Evolutionary conservation across 2,888 invertebrate genomes (phyloP), one percentile per base, ranked within the genome.

Genomic region (Lasioglossum lativentre): DNA sequence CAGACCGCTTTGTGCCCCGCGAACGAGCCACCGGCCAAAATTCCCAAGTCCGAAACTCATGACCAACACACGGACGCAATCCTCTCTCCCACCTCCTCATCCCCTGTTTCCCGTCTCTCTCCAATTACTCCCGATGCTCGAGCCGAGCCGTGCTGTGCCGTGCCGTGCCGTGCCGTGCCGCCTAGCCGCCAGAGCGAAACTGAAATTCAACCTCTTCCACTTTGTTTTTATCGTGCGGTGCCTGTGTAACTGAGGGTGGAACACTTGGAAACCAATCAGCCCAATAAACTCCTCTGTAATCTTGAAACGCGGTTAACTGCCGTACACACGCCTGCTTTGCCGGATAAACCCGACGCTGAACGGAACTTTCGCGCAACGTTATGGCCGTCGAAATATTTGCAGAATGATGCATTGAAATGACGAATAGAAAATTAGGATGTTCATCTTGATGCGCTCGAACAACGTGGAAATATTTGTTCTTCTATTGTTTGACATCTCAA

Each of bases 1-100:
- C 93, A 93, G 94, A 94, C 94, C 94, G 94, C 93, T 94, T 94
- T 94, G 94, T 93, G 93, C 92, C 87, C 92, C 92, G 92, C 92
- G 90, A 92, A 91, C 90, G 88, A 91, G 88, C 91, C 91, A 90
- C 93, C 90, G 90, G 89, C 90, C 88, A 90, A 92, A 93, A 93
- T 93, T 93, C 89, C 92, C 92, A 93, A 93, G 92, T 92, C 91
- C 92, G 90, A 90, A 89, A 90, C 87, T 88, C 90, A 86, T 73
- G 87, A 85, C 86, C 88, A 82, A 52, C 52, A 85, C 90, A 88
- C 88, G 90, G 87, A 86, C 90, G 87, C 90, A 89, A 91, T 88
- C 87, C 89, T 87, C 14, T 27, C 27, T 88, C 89, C 89, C 82
- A 86, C 86, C 82, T 81, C 84, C 78, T 81, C 86, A 78, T 83